Evolutionary conservation across 1,140 invertebrate species (phyloP).

Genomic region (Ylistrum balloti): DNA sequence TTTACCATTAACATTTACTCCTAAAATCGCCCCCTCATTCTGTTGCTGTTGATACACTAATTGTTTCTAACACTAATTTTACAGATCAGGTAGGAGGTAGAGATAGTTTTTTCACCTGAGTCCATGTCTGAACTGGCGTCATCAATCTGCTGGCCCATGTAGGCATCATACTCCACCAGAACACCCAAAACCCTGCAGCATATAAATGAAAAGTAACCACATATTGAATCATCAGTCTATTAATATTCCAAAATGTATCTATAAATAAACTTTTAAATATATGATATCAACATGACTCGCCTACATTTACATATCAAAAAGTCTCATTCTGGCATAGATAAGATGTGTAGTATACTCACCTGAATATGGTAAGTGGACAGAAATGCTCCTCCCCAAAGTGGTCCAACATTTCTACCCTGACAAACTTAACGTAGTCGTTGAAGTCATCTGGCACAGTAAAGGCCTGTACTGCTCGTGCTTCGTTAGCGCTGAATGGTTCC

Average conservation of each 20-base stretch:
- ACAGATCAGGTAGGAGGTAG: too few relatives aligned
- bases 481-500: conserved; percentile 93
- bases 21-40: too few relatives aligned
- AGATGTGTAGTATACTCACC: conserved; percentile 62
- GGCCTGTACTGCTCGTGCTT: conserved; percentile 93
- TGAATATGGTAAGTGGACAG: conserved; percentile 93
- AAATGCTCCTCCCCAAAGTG: conserved; percentile 98
- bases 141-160: conserved; percentile 57
- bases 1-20: too few relatives aligned
- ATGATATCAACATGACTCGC: too few relatives aligned
- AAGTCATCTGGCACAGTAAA: conserved; percentile 88
- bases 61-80: too few relatives aligned
- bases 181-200: conserved; percentile 68
- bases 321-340: too few relatives aligned
- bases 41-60: too few relatives aligned
- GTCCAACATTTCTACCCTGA: conserved; percentile 91
- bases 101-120: conserved; percentile 30
- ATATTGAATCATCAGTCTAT: too few relatives aligned
- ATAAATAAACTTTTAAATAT: too few relatives aligned
- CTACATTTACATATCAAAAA: too few relatives aligned
- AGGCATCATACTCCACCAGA: conserved; percentile 68
- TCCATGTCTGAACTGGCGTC: conserved; percentile 56
- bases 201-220: too few relatives aligned
- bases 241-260: too few relatives aligned
- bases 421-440: conserved; percentile 95